Conservation (phyloP, 2,797 vertebrate genomes). For the Scyliorhinus canicula region DNA sequence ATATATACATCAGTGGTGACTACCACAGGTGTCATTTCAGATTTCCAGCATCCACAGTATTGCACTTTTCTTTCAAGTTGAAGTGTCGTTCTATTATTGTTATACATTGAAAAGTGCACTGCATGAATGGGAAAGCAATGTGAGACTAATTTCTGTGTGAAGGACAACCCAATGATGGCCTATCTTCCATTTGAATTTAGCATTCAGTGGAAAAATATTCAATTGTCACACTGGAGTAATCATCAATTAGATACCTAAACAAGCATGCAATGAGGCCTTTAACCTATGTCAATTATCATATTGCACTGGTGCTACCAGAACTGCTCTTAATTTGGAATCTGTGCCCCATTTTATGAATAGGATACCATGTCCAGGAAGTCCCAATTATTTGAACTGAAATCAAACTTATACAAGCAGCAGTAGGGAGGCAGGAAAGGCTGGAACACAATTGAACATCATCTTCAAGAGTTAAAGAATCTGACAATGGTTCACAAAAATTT, state of each 20-base stretch:
- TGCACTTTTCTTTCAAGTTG: neutral
- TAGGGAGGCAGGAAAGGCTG: neutral
- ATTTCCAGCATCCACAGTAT: neutral
- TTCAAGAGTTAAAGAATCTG: neutral
- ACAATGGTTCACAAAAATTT: neutral
- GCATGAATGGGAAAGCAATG: neutral
- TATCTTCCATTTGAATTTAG: neutral
- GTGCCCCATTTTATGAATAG: neutral
- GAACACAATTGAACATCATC: neutral
- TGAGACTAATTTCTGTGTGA: neutral
- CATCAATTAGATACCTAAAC: neutral
- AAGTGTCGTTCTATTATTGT: neutral
- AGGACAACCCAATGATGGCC: neutral
- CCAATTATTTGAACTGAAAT: neutral
- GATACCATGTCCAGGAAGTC: neutral
- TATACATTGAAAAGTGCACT: neutral
- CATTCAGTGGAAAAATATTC: neutral
- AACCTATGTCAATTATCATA: neutral
- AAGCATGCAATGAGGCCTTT: neutral
- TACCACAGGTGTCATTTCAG: no score
- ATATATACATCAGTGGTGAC: no score
- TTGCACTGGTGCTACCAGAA: neutral
- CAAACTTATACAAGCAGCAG: neutral
- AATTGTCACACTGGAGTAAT: neutral
- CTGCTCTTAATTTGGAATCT: neutral